phyloP scores from a whole-genome alignment of 2,797 vertebrate species.

The Trichosurus vulpecula region DNA sequence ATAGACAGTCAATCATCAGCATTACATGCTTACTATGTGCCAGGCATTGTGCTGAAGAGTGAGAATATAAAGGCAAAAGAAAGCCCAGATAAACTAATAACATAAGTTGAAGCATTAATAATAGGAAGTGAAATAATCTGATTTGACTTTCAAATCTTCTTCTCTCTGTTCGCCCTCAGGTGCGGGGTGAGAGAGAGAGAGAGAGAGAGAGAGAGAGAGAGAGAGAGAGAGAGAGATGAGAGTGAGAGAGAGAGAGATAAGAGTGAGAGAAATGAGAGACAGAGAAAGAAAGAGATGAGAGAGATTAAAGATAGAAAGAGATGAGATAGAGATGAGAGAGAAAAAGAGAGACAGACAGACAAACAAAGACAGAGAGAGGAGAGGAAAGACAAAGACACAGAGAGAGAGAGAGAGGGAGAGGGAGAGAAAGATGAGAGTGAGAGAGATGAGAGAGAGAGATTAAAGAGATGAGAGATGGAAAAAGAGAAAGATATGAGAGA shows the following conservation, averaged over 20 bases:
- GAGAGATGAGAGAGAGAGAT: too few relatives aligned
- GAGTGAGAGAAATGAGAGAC: background rate
- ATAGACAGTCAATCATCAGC: background rate
- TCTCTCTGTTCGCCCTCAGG: background rate
- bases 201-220: too few relatives aligned
- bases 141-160: background rate
- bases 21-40: background rate
- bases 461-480: too few relatives aligned
- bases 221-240: too few relatives aligned
- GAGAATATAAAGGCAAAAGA: background rate
- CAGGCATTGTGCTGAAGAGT: background rate
- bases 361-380: too few relatives aligned
- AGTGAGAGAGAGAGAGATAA: too few relatives aligned
- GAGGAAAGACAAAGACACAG: too few relatives aligned
- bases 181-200: background rate
- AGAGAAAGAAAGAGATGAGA: background rate
- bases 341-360: too few relatives aligned
- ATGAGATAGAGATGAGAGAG: too few relatives aligned
- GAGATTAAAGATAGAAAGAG: fast-evolving
- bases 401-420: too few relatives aligned
- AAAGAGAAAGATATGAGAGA: background rate
- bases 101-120: background rate
- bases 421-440: background rate
- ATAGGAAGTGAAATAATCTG: background rate
- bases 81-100: background rate